Conservation (phyloP, 1,140 invertebrate genomes). For the Nymphalis io region DNA sequence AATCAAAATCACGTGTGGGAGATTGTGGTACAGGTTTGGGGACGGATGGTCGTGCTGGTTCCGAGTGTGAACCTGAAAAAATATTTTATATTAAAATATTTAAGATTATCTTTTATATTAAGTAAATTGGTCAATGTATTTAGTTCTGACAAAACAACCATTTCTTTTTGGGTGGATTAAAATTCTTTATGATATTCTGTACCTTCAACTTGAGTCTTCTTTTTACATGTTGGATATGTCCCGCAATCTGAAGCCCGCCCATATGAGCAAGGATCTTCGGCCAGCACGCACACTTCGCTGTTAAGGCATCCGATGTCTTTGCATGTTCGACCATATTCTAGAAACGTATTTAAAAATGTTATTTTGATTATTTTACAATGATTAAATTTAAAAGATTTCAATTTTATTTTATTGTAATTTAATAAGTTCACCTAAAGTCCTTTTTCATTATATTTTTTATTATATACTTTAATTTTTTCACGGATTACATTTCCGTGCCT, state of each 20-base stretch:
- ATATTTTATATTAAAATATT: not conserved
- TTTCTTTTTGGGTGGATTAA: not conserved
- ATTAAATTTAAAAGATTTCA: too few species aligned
- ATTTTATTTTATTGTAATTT: too few species aligned
- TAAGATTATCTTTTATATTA: not conserved
- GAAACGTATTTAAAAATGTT: not conserved
- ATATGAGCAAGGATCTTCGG: constrained; percentile 85
- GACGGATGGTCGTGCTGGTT: constrained; percentile 55
- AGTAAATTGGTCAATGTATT: not conserved
- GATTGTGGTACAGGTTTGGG: constrained; percentile 61
- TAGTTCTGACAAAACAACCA: too few species aligned
- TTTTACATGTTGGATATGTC: constrained; percentile 85
- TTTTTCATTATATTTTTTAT: too few species aligned
- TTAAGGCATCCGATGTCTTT: constrained; percentile 88
- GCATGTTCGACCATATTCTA: constrained; percentile 88
- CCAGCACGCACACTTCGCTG: constrained; percentile 86
- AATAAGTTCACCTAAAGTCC: too few species aligned
- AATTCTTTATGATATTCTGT: constrained; percentile 11
- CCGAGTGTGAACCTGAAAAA: constrained; percentile 64
- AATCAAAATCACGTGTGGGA: constrained; percentile 57
- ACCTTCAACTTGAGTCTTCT: constrained; percentile 79
- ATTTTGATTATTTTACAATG: too few species aligned
- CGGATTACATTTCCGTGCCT: too few species aligned
- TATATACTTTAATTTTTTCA: too few species aligned
- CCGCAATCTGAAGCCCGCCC: constrained; percentile 82